A percentile compares a stretch with the other conserved stretches of the same genome.
These are phyloP conservation scores for Sphyrna mokarran DNA, from an alignment of 2,113 vertebrate genomes.

Conservation along the genomic window DNA sequence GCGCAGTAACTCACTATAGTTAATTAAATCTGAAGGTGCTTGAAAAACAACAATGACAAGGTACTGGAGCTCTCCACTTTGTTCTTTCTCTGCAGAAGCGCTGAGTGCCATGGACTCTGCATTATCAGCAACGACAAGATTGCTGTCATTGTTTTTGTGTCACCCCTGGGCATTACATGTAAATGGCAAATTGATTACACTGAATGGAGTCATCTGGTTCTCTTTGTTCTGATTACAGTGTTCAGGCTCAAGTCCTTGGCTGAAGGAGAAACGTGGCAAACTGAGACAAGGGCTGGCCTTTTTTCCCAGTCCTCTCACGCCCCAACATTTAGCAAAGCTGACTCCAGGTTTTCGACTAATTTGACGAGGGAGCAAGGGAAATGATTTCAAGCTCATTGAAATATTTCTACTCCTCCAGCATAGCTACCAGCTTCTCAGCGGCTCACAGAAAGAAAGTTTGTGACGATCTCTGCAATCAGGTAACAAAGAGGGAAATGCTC, in stretches of 20 bases:
- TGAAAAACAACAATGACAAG: not conserved
- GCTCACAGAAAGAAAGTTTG: not conserved
- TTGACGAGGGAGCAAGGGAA: not conserved
- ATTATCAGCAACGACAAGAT: not conserved
- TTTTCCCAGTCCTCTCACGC: not conserved
- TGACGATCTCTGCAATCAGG: not conserved
- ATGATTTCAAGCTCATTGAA: not conserved
- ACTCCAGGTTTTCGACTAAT: not conserved
- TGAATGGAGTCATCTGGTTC: not conserved
- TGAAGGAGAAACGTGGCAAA: not conserved
- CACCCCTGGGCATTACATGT: not conserved
- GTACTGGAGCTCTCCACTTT: not conserved
- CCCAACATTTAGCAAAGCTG: not conserved
- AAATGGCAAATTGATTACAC: constrained; percentile 21
- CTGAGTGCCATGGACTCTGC: not conserved
- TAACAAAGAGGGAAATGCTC: not conserved
- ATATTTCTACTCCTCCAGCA: not conserved
- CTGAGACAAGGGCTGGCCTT: not conserved
- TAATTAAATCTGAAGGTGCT: constrained; percentile 5
- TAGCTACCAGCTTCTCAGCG: not conserved
- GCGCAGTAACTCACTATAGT: not conserved
- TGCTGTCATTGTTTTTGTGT: not conserved
- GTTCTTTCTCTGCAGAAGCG: not conserved
- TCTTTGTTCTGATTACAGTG: not conserved
- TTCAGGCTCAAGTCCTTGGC: not conserved